These are phyloP conservation scores for Scaptodrosophila latifasciaeformis DNA, from an alignment of 2,888 invertebrate species.

Conservation along the genomic window DNA sequence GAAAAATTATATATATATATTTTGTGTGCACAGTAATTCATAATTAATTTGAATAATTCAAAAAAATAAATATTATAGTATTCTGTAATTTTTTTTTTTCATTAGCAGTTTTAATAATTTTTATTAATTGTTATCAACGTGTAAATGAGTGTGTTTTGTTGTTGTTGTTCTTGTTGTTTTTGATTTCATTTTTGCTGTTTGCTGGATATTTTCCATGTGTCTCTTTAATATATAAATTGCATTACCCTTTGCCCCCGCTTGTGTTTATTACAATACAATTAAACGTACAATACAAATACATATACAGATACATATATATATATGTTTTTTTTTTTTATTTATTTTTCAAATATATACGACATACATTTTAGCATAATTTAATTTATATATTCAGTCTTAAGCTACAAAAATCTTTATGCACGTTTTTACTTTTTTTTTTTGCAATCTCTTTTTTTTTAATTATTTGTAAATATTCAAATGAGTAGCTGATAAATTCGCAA, in stretches of 20 bases:
- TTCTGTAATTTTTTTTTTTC: slow-evolving; percentile 4
- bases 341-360: neutral
- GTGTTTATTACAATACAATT: too few species aligned
- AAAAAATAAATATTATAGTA: neutral
- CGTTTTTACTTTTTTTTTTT: slow-evolving; percentile 44
- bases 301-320: too few species aligned
- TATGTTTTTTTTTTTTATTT: slow-evolving; percentile 8
- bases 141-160: too few species aligned
- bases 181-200: neutral
- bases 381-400: slow-evolving; percentile 68
- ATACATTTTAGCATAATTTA: slow-evolving; percentile 50
- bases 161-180: slow-evolving; percentile 15
- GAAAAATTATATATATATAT: slow-evolving; percentile 15
- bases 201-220: slow-evolving; percentile 16
- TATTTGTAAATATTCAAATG: slow-evolving; percentile 45
- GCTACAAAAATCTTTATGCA: slow-evolving; percentile 66
- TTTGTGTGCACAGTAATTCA: neutral
- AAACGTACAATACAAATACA: slow-evolving; percentile 14
- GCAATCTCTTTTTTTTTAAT: slow-evolving; percentile 3
- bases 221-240: slow-evolving; percentile 29
- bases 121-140: too few species aligned
- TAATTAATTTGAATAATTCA: neutral
- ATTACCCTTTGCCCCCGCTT: slow-evolving; percentile 51
- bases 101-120: slow-evolving; percentile 1
- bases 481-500: slow-evolving; percentile 55